Conservation (phyloP, 2,113 vertebrate species). For the Marmota flaviventris region DNA sequence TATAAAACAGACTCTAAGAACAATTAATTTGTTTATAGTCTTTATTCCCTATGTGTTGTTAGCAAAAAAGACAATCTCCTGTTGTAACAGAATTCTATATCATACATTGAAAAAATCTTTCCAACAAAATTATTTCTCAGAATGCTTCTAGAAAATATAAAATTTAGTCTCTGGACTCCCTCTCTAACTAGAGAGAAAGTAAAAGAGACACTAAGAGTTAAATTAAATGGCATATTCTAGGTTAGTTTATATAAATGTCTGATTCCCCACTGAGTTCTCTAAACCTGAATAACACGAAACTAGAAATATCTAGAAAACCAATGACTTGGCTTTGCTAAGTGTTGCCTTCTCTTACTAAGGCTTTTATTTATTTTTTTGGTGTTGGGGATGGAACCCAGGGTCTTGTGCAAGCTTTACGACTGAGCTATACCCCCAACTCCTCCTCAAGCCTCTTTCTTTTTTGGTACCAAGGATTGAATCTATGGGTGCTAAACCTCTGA, state of each 20-base stretch:
- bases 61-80: slow-evolving; percentile 13
- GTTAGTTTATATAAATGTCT: neutral
- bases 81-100: neutral
- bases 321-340: neutral
- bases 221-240: neutral
- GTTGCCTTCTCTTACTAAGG: neutral
- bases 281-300: neutral
- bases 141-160: slow-evolving; percentile 3
- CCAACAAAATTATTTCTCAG: slow-evolving; percentile 3
- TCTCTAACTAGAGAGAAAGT: neutral
- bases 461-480: neutral
- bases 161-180: neutral
- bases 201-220: neutral
- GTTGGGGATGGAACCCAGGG: neutral
- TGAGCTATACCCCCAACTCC: too few species aligned
- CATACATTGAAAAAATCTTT: slow-evolving; percentile 40
- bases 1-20: slow-evolving; percentile 35
- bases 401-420: neutral
- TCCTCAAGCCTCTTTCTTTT: neutral
- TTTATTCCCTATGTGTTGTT: slow-evolving; percentile 50
- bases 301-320: slow-evolving; percentile 34
- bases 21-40: slow-evolving; percentile 18
- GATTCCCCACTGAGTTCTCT: neutral
- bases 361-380: neutral
- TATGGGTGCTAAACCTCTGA: neutral